Evolutionary conservation across 2,888 invertebrate species (phyloP), one percentile per base, ranked within the genome.

Genomic region (Phortica magna): DNA sequence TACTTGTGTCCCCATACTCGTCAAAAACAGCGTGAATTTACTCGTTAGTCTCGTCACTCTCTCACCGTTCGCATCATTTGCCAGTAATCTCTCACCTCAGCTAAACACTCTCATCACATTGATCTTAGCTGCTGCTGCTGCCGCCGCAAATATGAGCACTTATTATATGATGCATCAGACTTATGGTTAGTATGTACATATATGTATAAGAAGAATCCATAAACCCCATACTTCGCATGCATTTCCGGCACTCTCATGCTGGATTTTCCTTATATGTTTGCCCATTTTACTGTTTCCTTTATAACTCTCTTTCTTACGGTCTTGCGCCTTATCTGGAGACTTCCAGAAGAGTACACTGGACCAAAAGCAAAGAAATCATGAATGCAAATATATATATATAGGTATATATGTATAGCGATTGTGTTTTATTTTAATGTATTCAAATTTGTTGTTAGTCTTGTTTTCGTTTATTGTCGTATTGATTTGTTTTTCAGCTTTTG

Each of bases 141-240:
- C 91, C 91, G 91, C 90, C 91, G 91, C 90, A 89, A n/a, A 84
- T 80, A 91, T 92, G 91, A 92, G 87, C 84, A 89, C 88, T 77
- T 92, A 31, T 31, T 31, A 91, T 83, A 88, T 89, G 88, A 89
- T 89, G 88, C 86, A 87, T 77, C 89, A 89, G 83, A 86, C 89
- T 80, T 91, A 91, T 85, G 92, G 91, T 91, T 91, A 91, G 91
- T 91, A 91, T 85, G 2, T 31, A 12, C 10, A 64, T 39, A 64
- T 64, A n/a, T n/a, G n/a, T n/a, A n/a, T 59, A 17, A 31, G 1
- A 48, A 12, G 14, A 48, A 14, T 48, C 14, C 10, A 48, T 48
- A 7, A 48, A 12, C 48, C 48, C 48, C 0, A 48, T 12, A 48
- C 7, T 7, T 31, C 31, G 31, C 31, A 31, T 31, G 31, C 31